Base-by-base conservation (phyloP, 2,888 invertebrate genomes). In the Desoria tigrina region DNA sequence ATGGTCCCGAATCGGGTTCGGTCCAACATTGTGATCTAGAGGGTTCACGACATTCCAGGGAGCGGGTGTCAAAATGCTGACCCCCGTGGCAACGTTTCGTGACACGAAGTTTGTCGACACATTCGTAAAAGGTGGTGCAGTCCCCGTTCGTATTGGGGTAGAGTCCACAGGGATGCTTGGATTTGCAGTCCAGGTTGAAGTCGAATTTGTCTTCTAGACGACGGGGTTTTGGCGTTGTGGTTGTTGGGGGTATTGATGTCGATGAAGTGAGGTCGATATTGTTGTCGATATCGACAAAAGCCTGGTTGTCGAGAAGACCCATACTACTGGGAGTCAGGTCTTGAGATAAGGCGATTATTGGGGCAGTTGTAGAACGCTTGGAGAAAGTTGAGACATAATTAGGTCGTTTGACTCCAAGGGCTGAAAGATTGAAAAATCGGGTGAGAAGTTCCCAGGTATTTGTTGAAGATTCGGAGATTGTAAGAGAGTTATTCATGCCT, bases 181-280 rank as follows among this genome's bases (percentile, higher is more conserved):
- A 3, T 14, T 23, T 27, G 49, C 72, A 72, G 37, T 64, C 63
- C 1, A 72, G 61, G 79, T 79, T 26, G 81, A 61, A 63, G 14
- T 53, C 37, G n/a, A 49, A 23, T 14, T 32, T 2, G 26, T 69
- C 65, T 14, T 61, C 9, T 1, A 69, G 37, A 1, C 23, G 18
- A 18, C 57, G 61, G 16, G 71, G 63, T 23, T 54, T 61, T 3
- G 61, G 53, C 4, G 63, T 58, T 9, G 63, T 26, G 14, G 65
- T 32, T 14, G 42, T 54, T 9, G 61, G 26, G 16, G 37, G 16
- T 1, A 18, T 16, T 18, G 32, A 21, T 21, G 49, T 51, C n/a
- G n/a, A n/a, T n/a, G n/a, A n/a, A n/a, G n/a, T n/a, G n/a, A n/a
- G n/a, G n/a, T n/a, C 6, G 59, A 63, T 27, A 45, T 42, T 14